Conservation (phyloP, 2,888 invertebrate genomes). For the Mesopsocus fuscifrons region DNA sequence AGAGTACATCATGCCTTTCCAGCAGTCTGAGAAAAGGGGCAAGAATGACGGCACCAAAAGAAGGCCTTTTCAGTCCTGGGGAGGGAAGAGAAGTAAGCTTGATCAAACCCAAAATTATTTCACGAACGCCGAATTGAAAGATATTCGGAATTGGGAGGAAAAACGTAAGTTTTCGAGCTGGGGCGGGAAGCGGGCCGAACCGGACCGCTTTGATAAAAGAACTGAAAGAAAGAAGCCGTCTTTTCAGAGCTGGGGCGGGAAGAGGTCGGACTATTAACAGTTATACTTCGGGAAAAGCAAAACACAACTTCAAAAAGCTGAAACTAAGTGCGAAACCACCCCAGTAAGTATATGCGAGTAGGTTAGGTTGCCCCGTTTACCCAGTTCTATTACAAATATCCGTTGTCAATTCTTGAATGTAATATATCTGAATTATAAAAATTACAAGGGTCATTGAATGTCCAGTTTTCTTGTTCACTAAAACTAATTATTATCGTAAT, state of each 20-base stretch:
- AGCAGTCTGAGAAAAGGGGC: background rate
- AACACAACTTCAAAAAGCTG: too few species aligned
- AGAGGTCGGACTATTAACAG: too few species aligned
- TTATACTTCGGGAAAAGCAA: too few species aligned
- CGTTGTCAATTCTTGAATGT: too few species aligned
- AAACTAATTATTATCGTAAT: too few species aligned
- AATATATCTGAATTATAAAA: too few species aligned
- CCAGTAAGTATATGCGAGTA: too few species aligned
- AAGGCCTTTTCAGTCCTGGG: background rate
- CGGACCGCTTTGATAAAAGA: background rate
- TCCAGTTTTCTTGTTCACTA: too few species aligned
- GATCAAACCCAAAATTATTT: background rate
- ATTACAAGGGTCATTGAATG: too few species aligned
- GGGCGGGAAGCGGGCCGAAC: slow-evolving; percentile 4
- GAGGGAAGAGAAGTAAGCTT: background rate
- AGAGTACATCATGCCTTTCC: background rate
- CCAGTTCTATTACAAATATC: too few species aligned
- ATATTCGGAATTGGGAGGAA: slow-evolving; percentile 1
- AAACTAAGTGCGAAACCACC: too few species aligned
- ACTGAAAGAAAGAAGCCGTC: background rate
- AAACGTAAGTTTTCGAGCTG: slow-evolving; percentile 8
- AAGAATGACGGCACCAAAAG: background rate
- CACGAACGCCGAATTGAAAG: background rate
- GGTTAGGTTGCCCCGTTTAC: too few species aligned
- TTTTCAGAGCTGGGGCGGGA: slow-evolving; percentile 4